These are phyloP conservation scores for Botrylloides violaceus DNA, from an alignment of 23 tunicate species.

Conservation along the genomic window DNA sequence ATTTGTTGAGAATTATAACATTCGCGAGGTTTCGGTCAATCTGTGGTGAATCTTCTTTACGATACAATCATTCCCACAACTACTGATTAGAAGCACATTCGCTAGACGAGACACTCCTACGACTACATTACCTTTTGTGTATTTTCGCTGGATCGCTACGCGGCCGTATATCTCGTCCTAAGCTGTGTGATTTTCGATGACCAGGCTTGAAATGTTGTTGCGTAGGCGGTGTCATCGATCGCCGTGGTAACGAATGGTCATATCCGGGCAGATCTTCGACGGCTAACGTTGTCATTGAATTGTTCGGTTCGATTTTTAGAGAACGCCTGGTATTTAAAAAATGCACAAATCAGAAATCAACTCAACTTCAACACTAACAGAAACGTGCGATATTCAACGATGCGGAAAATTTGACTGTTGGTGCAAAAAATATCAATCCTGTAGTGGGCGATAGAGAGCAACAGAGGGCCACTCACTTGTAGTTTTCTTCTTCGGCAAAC, in stretches of 20 bases:
- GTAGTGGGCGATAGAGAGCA: too few species aligned
- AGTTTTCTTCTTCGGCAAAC: slow-evolving; percentile 96
- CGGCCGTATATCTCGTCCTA: slow-evolving; percentile 69
- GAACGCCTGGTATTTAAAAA: too few species aligned
- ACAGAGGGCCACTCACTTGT: slow-evolving; percentile 59
- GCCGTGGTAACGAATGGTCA: slow-evolving; percentile 11
- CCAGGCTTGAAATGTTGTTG: slow-evolving; percentile 71
- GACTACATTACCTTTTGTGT: slow-evolving; percentile 48
- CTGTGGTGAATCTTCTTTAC: too few species aligned
- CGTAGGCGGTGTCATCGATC: slow-evolving; percentile 54
- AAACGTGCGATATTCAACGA: too few species aligned
- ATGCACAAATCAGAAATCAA: too few species aligned
- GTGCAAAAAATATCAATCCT: too few species aligned
- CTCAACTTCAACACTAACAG: too few species aligned
- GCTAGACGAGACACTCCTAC: too few species aligned
- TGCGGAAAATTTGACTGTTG: not conserved
- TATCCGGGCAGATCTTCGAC: slow-evolving; percentile 2
- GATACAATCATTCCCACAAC: too few species aligned
- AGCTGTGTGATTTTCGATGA: slow-evolving; percentile 71
- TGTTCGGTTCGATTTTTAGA: slow-evolving; percentile 72
- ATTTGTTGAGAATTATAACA: too few species aligned
- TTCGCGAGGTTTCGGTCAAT: too few species aligned
- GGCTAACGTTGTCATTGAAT: not conserved
- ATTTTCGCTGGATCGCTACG: slow-evolving; percentile 50
- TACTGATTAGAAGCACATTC: too few species aligned